phyloP scores from a whole-genome alignment of 2,888 invertebrate species.

The Brenthis daphne region DNA sequence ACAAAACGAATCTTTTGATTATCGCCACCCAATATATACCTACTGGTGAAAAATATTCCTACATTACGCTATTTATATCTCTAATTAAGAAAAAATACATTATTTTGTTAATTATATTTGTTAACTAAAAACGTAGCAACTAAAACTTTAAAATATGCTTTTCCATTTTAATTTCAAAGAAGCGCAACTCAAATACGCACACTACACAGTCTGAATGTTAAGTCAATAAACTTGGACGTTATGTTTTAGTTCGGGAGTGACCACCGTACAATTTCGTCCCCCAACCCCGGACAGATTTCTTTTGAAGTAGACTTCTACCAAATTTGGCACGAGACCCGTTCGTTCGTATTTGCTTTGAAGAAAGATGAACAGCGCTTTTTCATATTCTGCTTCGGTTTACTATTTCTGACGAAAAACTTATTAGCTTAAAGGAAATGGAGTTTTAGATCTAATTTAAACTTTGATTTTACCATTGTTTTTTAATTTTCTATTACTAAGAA shows the following conservation, averaged over 20 bases:
- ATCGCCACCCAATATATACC: too few relatives aligned
- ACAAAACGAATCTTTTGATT: too few relatives aligned
- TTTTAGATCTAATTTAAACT: neutral
- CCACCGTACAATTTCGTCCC: slow-evolving; percentile 42
- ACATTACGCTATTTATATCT: too few relatives aligned
- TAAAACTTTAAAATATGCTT: neutral
- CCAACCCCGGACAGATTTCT: slow-evolving; percentile 50
- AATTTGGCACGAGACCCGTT: slow-evolving; percentile 52
- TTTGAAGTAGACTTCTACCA: slow-evolving; percentile 57
- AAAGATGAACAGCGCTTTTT: slow-evolving; percentile 30
- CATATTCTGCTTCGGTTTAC: slow-evolving; percentile 20
- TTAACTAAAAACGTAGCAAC: too few relatives aligned
- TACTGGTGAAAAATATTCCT: too few relatives aligned
- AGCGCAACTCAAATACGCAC: slow-evolving; percentile 13
- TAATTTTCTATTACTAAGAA: too few relatives aligned
- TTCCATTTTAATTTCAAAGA: slow-evolving; percentile 5
- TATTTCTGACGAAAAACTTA: slow-evolving; percentile 17
- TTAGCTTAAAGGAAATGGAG: slow-evolving; percentile 1
- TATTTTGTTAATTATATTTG: too few relatives aligned
- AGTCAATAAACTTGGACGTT: slow-evolving; percentile 20
- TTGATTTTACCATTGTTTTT: neutral
- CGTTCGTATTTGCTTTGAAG: slow-evolving; percentile 35
- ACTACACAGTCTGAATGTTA: slow-evolving; percentile 18
- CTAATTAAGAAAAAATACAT: too few relatives aligned
- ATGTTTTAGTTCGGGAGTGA: slow-evolving; percentile 36